These are phyloP conservation scores for Brachionus manjavacas DNA, from an alignment of 1,140 invertebrate genomes.

Conservation along the genomic window DNA sequence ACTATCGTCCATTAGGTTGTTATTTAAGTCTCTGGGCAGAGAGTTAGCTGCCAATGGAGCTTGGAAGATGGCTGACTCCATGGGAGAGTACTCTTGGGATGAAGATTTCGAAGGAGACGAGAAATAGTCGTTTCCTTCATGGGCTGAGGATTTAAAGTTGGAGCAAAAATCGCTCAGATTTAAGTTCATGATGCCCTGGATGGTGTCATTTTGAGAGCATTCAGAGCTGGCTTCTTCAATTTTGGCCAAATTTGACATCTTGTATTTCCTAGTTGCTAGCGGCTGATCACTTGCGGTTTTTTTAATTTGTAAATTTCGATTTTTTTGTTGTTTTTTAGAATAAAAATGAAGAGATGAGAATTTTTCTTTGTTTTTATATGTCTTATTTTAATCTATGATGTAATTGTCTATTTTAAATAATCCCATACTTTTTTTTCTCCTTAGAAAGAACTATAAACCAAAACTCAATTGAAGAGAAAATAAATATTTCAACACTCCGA, in stretches of 20 bases:
- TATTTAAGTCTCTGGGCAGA: background rate
- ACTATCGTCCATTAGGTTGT: background rate
- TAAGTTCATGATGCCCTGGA: background rate
- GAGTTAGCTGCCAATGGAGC: background rate
- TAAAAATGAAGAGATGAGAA: background rate
- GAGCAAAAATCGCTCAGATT: background rate
- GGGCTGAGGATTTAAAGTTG: background rate
- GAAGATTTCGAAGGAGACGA: slow-evolving; percentile 35
- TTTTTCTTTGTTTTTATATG: slow-evolving; percentile 7
- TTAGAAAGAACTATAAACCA: slow-evolving; percentile 11
- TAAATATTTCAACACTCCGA: slow-evolving; percentile 24
- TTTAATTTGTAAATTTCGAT: background rate
- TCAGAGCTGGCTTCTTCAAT: background rate
- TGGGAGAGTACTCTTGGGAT: slow-evolving; percentile 1
- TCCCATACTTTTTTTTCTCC: slow-evolving; percentile 1
- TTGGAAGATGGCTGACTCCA: slow-evolving; percentile 4
- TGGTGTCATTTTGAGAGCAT: background rate
- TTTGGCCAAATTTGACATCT: background rate
- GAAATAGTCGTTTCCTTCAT: background rate
- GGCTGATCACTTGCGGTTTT: background rate
- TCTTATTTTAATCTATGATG: background rate
- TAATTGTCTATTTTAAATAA: slow-evolving; percentile 34
- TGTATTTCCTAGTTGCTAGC: background rate
- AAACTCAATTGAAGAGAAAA: slow-evolving; percentile 17
- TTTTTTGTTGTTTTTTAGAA: slow-evolving; percentile 18